A percentile compares a stretch with the other conserved stretches of the same genome.
Evolutionary conservation across 2,113 vertebrate genomes (phyloP).

Genomic region (Sinocyclocheilus grahami): DNA sequence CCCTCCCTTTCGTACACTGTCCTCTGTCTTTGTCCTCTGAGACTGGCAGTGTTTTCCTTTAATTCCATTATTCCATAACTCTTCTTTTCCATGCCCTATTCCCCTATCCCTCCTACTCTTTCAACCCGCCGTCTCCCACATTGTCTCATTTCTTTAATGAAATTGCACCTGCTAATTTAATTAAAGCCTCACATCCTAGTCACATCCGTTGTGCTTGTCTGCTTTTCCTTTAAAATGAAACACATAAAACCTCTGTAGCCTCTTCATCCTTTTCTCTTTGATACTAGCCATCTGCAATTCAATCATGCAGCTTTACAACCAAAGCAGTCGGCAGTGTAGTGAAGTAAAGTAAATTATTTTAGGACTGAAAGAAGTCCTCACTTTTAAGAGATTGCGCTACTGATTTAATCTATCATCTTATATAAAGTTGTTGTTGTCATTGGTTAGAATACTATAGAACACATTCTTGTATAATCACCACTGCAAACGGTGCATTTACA

Average conservation of each 20-base stretch:
- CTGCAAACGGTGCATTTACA: neutral
- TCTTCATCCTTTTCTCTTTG: slow-evolving; percentile 9
- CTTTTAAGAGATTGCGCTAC: neutral
- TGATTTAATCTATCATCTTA: neutral
- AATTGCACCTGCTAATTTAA: slow-evolving; percentile 65
- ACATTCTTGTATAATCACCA: neutral
- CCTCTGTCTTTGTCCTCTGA: slow-evolving; percentile 26
- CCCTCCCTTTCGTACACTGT: slow-evolving; percentile 8
- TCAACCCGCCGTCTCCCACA: neutral
- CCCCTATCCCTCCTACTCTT: neutral
- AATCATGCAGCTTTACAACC: slow-evolving; percentile 30
- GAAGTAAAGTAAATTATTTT: neutral
- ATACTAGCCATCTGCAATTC: slow-evolving; percentile 39
- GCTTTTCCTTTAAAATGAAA: slow-evolving; percentile 25
- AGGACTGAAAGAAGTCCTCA: neutral
- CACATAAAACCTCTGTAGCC: slow-evolving; percentile 8
- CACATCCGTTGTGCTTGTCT: neutral
- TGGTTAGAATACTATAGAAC: neutral
- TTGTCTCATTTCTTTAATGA: slow-evolving; percentile 45
- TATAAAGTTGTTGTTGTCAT: neutral
- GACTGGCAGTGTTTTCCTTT: slow-evolving; percentile 37
- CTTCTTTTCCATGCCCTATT: slow-evolving; percentile 38
- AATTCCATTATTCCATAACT: slow-evolving; percentile 62
- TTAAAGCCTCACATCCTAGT: slow-evolving; percentile 35
- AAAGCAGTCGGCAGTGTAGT: slow-evolving; percentile 25